A percentile compares a stretch with the other conserved stretches of the same genome.
These are phyloP conservation scores for Aphrocallistes beatrix DNA, from an alignment of 37 sponge, comb jelly and placozoan species.

Conservation along the genomic window DNA sequence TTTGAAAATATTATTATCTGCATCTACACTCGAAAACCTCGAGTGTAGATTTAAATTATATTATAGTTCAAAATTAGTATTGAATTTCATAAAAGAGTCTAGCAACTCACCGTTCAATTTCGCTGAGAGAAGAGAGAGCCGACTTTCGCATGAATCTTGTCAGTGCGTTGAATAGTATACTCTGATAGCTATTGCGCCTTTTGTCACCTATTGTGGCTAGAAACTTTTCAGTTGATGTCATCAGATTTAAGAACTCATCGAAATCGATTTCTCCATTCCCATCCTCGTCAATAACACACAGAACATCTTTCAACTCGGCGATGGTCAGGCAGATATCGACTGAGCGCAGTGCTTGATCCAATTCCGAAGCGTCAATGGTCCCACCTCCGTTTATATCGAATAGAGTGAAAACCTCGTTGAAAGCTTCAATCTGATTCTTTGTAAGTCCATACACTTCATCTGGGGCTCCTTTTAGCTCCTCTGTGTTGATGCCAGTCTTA, in stretches of 20 bases:
- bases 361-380: conserved; percentile 40
- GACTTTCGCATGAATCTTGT: conserved; percentile 44
- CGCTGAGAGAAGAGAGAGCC: conserved; percentile 46
- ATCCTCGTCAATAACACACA: conserved; percentile 43
- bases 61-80: too few species aligned
- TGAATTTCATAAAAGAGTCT: too few species aligned
- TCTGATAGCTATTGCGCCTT: conserved; percentile 15
- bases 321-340: conserved; percentile 39
- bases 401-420: conserved; percentile 47
- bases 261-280: conserved; percentile 62
- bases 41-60: neutral
- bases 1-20: neutral
- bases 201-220: conserved; percentile 17
- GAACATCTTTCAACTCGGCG: conserved; percentile 35
- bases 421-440: conserved; percentile 19
- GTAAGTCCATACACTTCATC: conserved; percentile 8
- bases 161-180: conserved; percentile 33
- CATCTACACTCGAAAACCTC: neutral
- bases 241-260: conserved; percentile 40
- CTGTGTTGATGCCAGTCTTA: neutral
- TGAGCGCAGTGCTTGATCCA: conserved; percentile 37
- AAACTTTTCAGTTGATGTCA: conserved; percentile 46
- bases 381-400: conserved; percentile 57
- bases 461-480: neutral
- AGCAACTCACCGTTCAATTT: conserved; percentile 41